Evolutionary conservation across 2,113 vertebrate species (phyloP).

Genomic region (Sylvia atricapilla): DNA sequence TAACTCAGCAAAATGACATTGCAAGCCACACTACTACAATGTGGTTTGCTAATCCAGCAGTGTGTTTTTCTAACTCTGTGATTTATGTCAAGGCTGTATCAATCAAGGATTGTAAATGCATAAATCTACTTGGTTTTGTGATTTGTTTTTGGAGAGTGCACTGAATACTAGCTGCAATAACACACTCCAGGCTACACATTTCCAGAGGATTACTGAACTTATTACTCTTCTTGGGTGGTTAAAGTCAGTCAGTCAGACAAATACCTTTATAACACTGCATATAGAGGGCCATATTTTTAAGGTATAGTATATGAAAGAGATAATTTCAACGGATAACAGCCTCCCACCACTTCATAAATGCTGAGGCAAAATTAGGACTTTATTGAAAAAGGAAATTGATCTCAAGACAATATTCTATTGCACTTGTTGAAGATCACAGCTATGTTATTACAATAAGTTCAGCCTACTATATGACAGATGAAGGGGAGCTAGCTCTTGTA

Average conservation of each 20-base stretch:
- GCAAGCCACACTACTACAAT: background rate
- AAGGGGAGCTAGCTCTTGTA: background rate
- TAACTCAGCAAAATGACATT: constrained; percentile 11
- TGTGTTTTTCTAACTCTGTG: constrained; percentile 1
- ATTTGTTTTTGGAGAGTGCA: constrained; percentile 37
- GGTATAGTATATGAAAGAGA: constrained; percentile 49
- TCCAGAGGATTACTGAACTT: constrained; percentile 60
- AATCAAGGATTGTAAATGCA: constrained; percentile 24
- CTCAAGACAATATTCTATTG: constrained; percentile 23
- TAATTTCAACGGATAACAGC: constrained; percentile 19
- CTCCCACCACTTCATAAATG: constrained; percentile 57
- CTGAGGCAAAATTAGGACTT: constrained; percentile 23
- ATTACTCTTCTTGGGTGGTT: constrained; percentile 69
- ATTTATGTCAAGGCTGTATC: constrained; percentile 31
- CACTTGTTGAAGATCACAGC: constrained; percentile 45
- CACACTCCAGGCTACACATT: constrained; percentile 34
- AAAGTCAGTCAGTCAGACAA: constrained; percentile 40
- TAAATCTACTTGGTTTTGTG: constrained; percentile 42
- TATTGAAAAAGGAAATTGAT: constrained; percentile 64
- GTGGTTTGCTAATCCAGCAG: constrained; percentile 9
- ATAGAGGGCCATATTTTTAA: constrained; percentile 34
- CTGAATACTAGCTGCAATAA: constrained; percentile 31
- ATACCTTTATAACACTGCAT: constrained; percentile 20
- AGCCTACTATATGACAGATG: background rate
- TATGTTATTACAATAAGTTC: constrained; percentile 21